Evolutionary conservation across 2,797 vertebrate species (phyloP).

Genomic region (Glossophaga mutica): DNA sequence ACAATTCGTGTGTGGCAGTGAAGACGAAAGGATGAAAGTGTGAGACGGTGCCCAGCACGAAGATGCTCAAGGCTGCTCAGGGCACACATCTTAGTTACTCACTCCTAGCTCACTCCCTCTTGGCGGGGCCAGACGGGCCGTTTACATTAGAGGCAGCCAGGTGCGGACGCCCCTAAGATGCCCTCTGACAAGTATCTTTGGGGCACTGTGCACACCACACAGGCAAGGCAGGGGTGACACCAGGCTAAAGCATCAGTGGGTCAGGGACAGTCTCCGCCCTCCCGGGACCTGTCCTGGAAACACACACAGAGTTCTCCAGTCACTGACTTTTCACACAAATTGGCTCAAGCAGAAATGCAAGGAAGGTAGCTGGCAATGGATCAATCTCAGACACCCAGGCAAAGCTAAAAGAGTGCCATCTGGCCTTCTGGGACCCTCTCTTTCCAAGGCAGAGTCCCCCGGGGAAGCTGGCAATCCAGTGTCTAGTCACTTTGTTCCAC

Average conservation of each 20-base stretch:
- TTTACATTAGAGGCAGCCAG: background rate
- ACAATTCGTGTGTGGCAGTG: fast-evolving
- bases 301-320: background rate
- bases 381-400: background rate
- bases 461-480: background rate
- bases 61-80: background rate
- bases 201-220: fast-evolving
- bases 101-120: too few relatives aligned
- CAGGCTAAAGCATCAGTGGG: background rate
- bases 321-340: background rate
- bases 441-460: background rate
- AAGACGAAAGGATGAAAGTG: background rate
- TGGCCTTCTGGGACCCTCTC: background rate
- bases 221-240: background rate
- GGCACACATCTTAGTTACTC: background rate
- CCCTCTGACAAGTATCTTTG: background rate
- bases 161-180: fast-evolving
- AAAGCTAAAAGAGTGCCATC: fast-evolving
- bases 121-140: fast-evolving
- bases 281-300: background rate
- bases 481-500: background rate
- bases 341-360: background rate
- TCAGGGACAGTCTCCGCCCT: background rate
- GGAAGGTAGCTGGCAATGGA: background rate
- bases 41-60: background rate